Evolutionary conservation across 2,113 vertebrate genomes (phyloP), one percentile per base, ranked within the genome.

Genomic region (Uropsilus gracilis): DNA sequence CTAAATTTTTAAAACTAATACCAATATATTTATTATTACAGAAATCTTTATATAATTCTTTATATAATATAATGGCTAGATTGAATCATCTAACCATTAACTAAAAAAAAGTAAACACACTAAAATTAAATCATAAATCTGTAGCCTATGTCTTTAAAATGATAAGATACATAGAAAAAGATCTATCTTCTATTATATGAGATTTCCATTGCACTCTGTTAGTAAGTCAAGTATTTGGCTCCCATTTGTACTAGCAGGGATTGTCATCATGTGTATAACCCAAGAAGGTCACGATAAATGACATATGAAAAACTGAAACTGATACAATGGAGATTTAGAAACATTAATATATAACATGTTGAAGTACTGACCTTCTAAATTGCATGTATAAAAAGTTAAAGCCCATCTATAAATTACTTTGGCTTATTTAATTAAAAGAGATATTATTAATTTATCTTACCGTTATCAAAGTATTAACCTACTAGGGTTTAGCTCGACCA

Each of bases 91-190:
- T 68, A 85, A 6, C 17, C 8, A 80, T 0, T 66, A 4, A 44
- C 32, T 84, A 91, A 90, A 69, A 75, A 34, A 30, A 86, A 8
- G 26, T 73, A 53, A 85, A 88, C 2, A 86, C 10, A 95, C 61
- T 76, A 94, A 71, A 77, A 86, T 94, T 64, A 93, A 77, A 13
- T 78, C 16, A 71, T 16, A 86, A 68, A 96, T 72, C 48, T 85
- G 26, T 3, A 63, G 3, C 7, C 10, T 3, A 10, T 30, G 14
- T 77, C 14, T 85, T 72, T 88, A 90, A 46, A 89, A 71, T 37
- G 53, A 6, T 7, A 89, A 84, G 2, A 68, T 18, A 50, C 14
- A 5, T 6, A 13, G 12, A 30, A 61, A 55, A 83, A 17, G 53
- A 44, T 48, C 50, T 55, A 69, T 30, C 32, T 55, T 77, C 28